Evolutionary conservation across 1,140 invertebrate species (phyloP).

Genomic region (Pseudobourletiella spinata): DNA sequence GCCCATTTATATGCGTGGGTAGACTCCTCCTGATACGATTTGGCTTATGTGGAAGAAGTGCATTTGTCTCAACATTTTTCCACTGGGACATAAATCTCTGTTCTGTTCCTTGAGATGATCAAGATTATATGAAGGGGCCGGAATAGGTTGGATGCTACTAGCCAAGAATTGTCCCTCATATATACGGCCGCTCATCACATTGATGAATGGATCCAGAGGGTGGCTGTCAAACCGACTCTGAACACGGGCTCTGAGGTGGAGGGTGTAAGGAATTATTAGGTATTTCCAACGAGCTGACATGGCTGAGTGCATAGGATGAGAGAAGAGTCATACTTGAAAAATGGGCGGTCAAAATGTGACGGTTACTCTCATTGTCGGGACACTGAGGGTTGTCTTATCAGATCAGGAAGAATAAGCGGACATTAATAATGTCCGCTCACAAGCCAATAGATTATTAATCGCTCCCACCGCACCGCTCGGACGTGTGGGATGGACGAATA

Average conservation of each 20-base stretch:
- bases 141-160: no score
- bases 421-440: slow-evolving; percentile 11
- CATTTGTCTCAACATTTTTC: no score
- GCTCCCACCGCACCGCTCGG: no score
- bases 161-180: no score
- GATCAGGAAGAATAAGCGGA: neutral
- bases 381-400: neutral
- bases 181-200: no score
- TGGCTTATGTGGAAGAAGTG: no score
- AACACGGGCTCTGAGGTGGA: neutral
- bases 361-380: neutral
- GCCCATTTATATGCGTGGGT: no score
- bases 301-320: neutral
- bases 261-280: slow-evolving; percentile 7
- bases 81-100: no score
- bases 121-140: no score
- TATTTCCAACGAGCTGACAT: neutral
- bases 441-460: slow-evolving; percentile 13
- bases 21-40: no score
- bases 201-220: neutral
- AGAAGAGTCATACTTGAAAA: neutral
- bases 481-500: no score
- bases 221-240: neutral
- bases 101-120: no score
- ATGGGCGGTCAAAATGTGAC: slow-evolving; percentile 5